Percentiles rank a stretch among this genome's conserved stretches.
Evolutionary conservation across 2,888 invertebrate genomes (phyloP).

Genomic region (Pristionchus exspectatus): DNA sequence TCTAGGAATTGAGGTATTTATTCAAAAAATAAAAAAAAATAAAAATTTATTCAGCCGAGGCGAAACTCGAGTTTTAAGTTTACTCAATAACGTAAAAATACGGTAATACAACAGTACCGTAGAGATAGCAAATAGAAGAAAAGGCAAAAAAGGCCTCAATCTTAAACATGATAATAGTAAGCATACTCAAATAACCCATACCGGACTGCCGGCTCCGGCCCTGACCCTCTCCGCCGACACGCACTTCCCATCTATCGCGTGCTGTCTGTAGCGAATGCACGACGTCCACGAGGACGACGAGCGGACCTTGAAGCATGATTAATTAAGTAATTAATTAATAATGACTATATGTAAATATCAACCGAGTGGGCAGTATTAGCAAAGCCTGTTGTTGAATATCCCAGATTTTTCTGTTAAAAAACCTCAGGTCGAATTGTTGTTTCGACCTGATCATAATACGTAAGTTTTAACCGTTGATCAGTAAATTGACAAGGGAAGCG

Average conservation of each 20-base stretch:
- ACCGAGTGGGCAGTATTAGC: no score
- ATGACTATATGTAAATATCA: background rate
- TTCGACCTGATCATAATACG: no score
- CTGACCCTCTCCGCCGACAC: background rate
- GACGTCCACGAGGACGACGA: slow-evolving; percentile 23
- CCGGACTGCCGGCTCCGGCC: background rate
- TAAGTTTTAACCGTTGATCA: background rate
- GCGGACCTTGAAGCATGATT: slow-evolving; percentile 14
- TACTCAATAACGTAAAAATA: background rate
- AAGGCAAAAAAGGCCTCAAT: no score
- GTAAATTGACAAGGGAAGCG: background rate
- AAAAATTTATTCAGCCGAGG: no score
- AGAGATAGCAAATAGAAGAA: no score
- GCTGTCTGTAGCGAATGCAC: slow-evolving; percentile 38
- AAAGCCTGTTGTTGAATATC: no score
- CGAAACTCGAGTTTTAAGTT: background rate
- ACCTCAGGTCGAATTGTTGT: no score
- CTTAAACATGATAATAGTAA: background rate
- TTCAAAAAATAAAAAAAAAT: no score
- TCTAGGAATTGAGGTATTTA: slow-evolving; percentile 61
- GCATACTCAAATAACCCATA: background rate
- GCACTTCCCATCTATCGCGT: slow-evolving; percentile 38
- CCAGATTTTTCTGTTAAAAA: background rate
- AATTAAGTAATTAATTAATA: background rate
- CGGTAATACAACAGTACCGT: no score